Evolutionary conservation across 2,888 invertebrate species (phyloP), one percentile per base, ranked within the genome.

Genomic region (Eremobia ochroleuca): DNA sequence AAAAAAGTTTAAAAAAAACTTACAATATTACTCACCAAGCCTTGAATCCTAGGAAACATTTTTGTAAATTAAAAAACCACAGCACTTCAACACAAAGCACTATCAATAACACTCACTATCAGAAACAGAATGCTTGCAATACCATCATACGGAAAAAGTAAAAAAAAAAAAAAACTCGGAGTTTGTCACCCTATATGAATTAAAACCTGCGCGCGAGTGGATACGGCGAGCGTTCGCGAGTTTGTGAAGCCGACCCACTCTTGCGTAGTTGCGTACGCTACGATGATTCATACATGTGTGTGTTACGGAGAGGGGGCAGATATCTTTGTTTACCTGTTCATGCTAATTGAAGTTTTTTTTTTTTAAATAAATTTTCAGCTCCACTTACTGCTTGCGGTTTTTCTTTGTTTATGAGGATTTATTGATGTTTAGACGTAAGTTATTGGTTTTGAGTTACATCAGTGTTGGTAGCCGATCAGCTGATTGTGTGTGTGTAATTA

Each of bases 1-100:
- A 65, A 78, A 77, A 75, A 55, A 25, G 67, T 68, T 49, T 3
- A 4, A 37, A 49, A 65, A 69, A 64, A 68, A 79, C 69, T 73
- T 75, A 79, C 71, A 46, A 81, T 58, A 52, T 58, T 79, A 94
- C 96, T 94, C 85, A 97, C 96, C 96, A 97, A 90, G 91, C 96
- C 96, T 87, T 97, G 96, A 87, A 96, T 96, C 94, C 96, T 94
- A 62, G 96, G 96, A 92, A 97, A 96, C 96, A 97, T 97, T 85
- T 85, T 92, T 94, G 83, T n/a, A 73, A 73, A 69, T 58, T 74
- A 37, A 59, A 55, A 66, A 73, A 78, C 78, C 87, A 90, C 88
- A 89, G 84, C 90, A 90, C 90, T 90, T 88, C 89, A 91, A 91
- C 83, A 81, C 73, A 85, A 90, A 89, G 89, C 92, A 92, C 92